Conservation (phyloP, 2,888 invertebrate species). For the Hypomecis punctinalis region DNA sequence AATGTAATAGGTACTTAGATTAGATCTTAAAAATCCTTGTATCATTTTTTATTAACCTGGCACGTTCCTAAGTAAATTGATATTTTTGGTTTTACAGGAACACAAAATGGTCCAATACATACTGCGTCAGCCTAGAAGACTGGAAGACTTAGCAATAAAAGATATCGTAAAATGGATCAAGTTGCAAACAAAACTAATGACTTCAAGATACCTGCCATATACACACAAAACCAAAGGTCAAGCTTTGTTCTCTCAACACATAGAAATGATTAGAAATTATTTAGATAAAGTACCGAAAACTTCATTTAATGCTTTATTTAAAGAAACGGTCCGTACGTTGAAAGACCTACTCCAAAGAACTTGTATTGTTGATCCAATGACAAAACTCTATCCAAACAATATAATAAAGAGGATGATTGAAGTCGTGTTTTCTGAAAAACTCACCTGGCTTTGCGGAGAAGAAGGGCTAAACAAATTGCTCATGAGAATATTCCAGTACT, state of each 20-base stretch:
- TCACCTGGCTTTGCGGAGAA: too few relatives aligned
- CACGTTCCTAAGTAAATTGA: too few relatives aligned
- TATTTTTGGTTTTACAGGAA: not conserved
- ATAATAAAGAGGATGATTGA: too few relatives aligned
- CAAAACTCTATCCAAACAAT: not conserved
- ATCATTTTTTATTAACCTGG: too few relatives aligned
- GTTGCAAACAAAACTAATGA: not conserved
- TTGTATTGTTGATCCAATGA: not conserved
- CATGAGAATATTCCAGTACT: too few relatives aligned
- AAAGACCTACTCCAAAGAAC: not conserved
- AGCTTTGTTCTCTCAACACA: not conserved
- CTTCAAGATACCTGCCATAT: not conserved
- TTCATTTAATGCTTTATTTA: not conserved
- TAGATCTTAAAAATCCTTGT: too few relatives aligned
- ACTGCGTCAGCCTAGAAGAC: not conserved
- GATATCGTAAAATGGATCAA: not conserved
- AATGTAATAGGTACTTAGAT: too few relatives aligned
- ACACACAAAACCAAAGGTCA: not conserved
- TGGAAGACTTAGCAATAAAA: not conserved
- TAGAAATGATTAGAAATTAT: not conserved
- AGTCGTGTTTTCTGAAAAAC: too few relatives aligned
- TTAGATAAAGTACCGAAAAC: not conserved
- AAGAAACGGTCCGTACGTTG: not conserved
- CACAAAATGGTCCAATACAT: not conserved
- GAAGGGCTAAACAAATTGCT: too few relatives aligned